Evolutionary conservation across 2,113 vertebrate species (phyloP).

Genomic region (Podilymbus podiceps): DNA sequence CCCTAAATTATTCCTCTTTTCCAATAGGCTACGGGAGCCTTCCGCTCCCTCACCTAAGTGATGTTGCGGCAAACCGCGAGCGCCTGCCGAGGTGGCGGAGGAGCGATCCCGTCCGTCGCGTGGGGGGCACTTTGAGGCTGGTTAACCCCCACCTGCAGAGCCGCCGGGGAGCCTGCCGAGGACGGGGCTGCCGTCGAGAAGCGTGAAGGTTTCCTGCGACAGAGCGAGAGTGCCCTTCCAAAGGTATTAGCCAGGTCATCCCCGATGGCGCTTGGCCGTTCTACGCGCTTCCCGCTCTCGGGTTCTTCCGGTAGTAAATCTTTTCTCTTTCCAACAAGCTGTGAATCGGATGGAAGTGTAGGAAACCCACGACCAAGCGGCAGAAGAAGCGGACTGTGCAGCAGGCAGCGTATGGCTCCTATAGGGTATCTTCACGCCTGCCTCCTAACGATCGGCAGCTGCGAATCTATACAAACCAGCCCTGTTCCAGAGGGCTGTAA

Average conservation of each 20-base stretch:
- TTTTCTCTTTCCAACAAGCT: conserved; percentile 20
- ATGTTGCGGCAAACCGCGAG: neutral
- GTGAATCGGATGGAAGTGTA: neutral
- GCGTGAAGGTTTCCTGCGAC: fast-evolving
- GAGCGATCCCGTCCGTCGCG: fast-evolving
- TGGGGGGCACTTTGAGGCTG: neutral
- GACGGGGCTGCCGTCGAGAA: neutral
- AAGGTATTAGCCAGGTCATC: neutral
- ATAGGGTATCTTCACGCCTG: neutral
- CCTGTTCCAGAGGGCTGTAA: conserved; percentile 4
- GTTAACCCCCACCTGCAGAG: fast-evolving
- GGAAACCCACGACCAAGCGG: neutral
- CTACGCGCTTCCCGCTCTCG: neutral
- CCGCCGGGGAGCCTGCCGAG: neutral
- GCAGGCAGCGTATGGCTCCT: neutral
- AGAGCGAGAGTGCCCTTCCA: fast-evolving
- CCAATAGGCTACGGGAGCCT: neutral
- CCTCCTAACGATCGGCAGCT: conserved; percentile 3
- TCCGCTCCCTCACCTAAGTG: neutral
- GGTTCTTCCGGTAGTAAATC: conserved; percentile 3
- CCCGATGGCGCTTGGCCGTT: fast-evolving
- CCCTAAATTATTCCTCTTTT: neutral
- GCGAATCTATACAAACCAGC: neutral
- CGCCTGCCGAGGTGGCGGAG: neutral
- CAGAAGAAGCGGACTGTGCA: neutral